These are phyloP conservation scores for Acleris cristana DNA, from an alignment of 2,888 invertebrate genomes.

Conservation along the genomic window DNA sequence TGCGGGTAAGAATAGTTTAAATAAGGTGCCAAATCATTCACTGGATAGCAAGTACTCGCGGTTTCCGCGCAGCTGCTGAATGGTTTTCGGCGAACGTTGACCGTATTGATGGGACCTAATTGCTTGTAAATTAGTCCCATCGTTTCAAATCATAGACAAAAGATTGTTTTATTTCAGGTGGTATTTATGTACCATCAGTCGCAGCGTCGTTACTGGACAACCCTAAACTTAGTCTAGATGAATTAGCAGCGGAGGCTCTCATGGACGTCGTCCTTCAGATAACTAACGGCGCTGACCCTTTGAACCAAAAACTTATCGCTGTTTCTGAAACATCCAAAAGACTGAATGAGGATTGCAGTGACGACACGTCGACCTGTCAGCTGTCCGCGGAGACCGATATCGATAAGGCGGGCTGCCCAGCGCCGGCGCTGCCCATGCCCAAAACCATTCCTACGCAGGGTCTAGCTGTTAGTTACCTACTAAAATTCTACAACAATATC, in stretches of 20 bases:
- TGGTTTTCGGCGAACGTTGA: too few relatives aligned
- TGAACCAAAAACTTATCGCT: constrained; percentile 78
- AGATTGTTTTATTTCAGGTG: constrained; percentile 60
- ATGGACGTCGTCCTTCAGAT: constrained; percentile 86
- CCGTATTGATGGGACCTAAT: too few relatives aligned
- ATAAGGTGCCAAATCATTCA: too few relatives aligned
- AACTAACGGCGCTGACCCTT: constrained; percentile 82
- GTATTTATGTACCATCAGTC: constrained; percentile 83
- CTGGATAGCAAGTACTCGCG: too few relatives aligned
- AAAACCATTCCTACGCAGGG: constrained; percentile 72
- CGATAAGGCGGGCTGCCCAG: constrained; percentile 72
- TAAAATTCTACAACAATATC: constrained; percentile 87
- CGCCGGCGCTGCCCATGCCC: constrained; percentile 72
- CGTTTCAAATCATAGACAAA: too few relatives aligned
- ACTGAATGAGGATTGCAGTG: constrained; percentile 74
- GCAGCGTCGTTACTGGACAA: constrained; percentile 82
- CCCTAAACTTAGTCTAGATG: constrained; percentile 75
- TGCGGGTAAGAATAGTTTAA: constrained; percentile 62
- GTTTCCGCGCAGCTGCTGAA: too few relatives aligned
- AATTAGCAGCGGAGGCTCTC: constrained; percentile 86
- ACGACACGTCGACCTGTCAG: constrained; percentile 65
- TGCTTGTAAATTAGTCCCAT: too few relatives aligned
- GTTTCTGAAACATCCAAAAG: constrained; percentile 73
- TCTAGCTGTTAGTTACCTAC: constrained; percentile 74
- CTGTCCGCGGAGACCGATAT: constrained; percentile 63